phyloP scores from a whole-genome alignment of 2,888 invertebrate genomes.

The Callosobruchus maculatus region DNA sequence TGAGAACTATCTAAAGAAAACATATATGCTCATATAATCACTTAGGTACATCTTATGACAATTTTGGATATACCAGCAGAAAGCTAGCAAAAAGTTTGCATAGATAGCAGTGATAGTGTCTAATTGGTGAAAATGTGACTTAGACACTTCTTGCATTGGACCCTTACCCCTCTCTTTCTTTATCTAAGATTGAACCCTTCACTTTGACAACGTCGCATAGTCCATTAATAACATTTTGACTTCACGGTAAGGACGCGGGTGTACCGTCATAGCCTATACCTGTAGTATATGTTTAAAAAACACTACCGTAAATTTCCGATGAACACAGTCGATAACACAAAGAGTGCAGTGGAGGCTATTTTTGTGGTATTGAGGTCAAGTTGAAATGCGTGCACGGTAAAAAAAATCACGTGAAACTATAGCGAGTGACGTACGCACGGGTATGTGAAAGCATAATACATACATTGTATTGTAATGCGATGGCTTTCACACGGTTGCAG shows the following conservation, averaged over 20 bases:
- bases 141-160: too few relatives aligned
- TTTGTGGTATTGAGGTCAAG: not conserved
- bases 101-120: too few relatives aligned
- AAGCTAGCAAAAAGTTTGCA: too few relatives aligned
- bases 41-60: too few relatives aligned
- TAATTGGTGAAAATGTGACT: too few relatives aligned
- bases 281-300: not conserved
- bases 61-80: too few relatives aligned
- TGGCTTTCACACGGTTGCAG: not conserved
- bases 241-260: not conserved
- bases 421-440: not conserved
- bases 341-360: not conserved
- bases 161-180: too few relatives aligned
- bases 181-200: not conserved
- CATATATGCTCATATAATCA: too few relatives aligned
- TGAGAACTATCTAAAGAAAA: too few relatives aligned
- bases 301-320: not conserved
- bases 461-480: not conserved
- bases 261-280: not conserved
- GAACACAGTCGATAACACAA: not conserved
- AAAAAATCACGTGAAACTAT: not conserved
- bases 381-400: not conserved
- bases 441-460: not conserved
- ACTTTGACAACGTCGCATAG: not conserved
- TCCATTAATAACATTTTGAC: not conserved